Conservation (phyloP, 2,797 vertebrate species). For the Sebastes taczanowskii region DNA sequence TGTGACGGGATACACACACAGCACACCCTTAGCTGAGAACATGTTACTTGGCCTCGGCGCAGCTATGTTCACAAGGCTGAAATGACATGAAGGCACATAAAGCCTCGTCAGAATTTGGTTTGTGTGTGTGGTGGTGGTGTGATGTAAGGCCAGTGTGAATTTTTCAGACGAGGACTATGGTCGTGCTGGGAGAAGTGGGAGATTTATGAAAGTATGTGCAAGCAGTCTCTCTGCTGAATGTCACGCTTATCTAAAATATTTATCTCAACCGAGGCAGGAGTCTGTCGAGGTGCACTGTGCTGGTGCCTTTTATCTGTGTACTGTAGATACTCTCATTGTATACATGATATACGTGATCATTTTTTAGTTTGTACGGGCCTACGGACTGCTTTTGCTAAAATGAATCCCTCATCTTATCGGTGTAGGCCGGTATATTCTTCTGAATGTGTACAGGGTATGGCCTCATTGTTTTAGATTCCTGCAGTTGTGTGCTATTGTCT, state of each 20-base stretch:
- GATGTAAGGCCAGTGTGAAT: slow-evolving; percentile 38
- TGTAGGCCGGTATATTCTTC: slow-evolving; percentile 19
- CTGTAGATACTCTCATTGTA: not conserved
- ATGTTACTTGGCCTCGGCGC: slow-evolving; percentile 59
- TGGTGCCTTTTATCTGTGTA: slow-evolving; percentile 4
- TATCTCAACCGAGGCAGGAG: slow-evolving; percentile 16
- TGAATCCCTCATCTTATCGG: slow-evolving; percentile 5
- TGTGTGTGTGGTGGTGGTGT: slow-evolving; percentile 18
- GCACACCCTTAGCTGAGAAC: slow-evolving; percentile 65
- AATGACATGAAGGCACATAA: slow-evolving; percentile 48
- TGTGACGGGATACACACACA: slow-evolving; percentile 36
- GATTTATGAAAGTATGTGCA: slow-evolving; percentile 35
- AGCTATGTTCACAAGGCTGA: slow-evolving; percentile 54
- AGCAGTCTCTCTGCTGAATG: slow-evolving; percentile 28
- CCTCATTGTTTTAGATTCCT: slow-evolving; percentile 62
- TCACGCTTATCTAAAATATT: slow-evolving; percentile 39
- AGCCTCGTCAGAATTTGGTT: slow-evolving; percentile 48
- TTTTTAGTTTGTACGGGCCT: not conserved
- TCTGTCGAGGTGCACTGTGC: slow-evolving; percentile 7
- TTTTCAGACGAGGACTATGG: slow-evolving; percentile 22
- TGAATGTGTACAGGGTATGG: not conserved
- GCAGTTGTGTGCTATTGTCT: slow-evolving; percentile 56
- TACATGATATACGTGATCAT: not conserved
- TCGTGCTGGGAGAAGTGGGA: slow-evolving; percentile 26
- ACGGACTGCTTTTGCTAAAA: not conserved